A percentile compares a stretch with the other conserved stretches of the same genome.
These are phyloP conservation scores for Silurus meridionalis DNA, from an alignment of 2,113 vertebrate genomes.

Conservation along the genomic window DNA sequence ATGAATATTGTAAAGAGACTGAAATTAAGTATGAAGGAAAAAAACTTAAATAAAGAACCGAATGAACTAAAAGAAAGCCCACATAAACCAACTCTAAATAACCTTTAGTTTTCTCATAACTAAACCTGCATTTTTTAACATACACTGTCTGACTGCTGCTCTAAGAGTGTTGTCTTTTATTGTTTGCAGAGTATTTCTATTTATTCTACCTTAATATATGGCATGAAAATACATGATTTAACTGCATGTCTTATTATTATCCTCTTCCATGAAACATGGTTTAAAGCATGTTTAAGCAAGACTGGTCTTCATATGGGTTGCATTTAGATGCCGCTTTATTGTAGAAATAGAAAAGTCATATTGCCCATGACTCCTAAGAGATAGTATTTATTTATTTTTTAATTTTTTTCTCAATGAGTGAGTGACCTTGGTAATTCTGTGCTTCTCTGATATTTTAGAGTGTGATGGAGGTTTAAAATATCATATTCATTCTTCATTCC, in stretches of 20 bases:
- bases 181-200: not conserved
- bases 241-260: not conserved
- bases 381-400: not conserved
- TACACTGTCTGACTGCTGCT: not conserved
- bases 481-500: not conserved
- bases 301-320: not conserved
- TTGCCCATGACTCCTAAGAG: not conserved
- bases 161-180: not conserved
- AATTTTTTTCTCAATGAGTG: not conserved
- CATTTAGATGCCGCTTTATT: conserved; percentile 3
- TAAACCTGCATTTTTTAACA: not conserved
- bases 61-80: not conserved
- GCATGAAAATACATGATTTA: not conserved
- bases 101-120: not conserved
- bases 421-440: not conserved
- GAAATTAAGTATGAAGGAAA: no score
- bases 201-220: not conserved
- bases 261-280: not conserved
- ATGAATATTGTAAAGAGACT: no score
- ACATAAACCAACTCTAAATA: not conserved
- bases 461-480: not conserved
- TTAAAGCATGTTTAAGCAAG: not conserved
- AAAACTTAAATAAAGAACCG: no score
- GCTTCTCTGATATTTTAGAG: not conserved
- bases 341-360: conserved; percentile 36